Evolutionary conservation across 2,888 invertebrate species (phyloP).

Genomic region (Epiblema foenella): DNA sequence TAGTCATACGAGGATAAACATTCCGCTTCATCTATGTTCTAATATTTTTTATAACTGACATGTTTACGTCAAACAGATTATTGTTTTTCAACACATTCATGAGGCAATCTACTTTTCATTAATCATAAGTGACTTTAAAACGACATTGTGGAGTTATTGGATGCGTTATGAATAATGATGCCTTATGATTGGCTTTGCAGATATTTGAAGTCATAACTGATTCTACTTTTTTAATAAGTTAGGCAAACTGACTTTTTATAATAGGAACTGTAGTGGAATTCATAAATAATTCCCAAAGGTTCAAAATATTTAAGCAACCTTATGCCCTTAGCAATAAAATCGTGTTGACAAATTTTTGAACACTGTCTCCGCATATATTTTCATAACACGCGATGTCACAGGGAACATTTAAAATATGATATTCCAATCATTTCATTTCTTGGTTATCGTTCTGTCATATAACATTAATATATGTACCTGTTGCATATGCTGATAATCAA

Average conservation of each 20-base stretch:
- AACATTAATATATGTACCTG: too few relatives aligned
- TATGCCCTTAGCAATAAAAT: too few relatives aligned
- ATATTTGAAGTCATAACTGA: slow-evolving; percentile 5
- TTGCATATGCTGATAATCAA: not conserved
- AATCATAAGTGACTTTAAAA: slow-evolving; percentile 32
- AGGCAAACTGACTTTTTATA: not conserved
- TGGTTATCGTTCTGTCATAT: too few relatives aligned
- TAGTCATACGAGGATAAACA: slow-evolving; percentile 62
- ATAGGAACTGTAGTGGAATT: too few relatives aligned
- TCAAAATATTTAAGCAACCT: too few relatives aligned
- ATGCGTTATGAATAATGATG: slow-evolving; percentile 14
- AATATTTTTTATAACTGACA: slow-evolving; percentile 39
- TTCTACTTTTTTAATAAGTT: not conserved
- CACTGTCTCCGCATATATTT: too few relatives aligned
- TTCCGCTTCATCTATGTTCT: slow-evolving; percentile 49
- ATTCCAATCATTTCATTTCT: too few relatives aligned
- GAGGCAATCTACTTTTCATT: slow-evolving; percentile 41
- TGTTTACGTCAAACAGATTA: slow-evolving; percentile 40
- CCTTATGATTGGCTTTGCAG: slow-evolving; percentile 17
- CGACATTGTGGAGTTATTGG: slow-evolving; percentile 32
- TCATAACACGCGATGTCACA: too few relatives aligned
- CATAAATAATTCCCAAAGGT: too few relatives aligned
- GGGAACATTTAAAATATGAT: too few relatives aligned
- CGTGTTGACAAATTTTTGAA: too few relatives aligned
- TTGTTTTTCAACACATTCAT: slow-evolving; percentile 40